A percentile compares a stretch with the other conserved stretches of the same genome.
Evolutionary conservation across 2,797 vertebrate species (phyloP).

Genomic region (Geotrypetes seraphini): DNA sequence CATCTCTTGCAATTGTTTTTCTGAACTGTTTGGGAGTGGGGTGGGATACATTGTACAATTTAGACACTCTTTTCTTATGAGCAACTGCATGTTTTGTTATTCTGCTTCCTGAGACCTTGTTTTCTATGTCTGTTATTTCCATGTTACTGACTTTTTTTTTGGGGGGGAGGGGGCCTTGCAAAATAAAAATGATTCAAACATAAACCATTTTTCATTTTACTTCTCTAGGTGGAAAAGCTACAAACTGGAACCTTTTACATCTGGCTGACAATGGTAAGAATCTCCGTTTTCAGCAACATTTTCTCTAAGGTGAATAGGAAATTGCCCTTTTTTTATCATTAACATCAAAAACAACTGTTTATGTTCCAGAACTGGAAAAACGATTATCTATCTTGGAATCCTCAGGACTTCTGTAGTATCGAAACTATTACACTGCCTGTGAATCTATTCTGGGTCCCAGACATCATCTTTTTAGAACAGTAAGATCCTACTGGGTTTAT

Average conservation of each 20-base stretch:
- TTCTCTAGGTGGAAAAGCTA: constrained; percentile 30
- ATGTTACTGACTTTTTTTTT: too few species aligned
- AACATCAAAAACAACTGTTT: too few species aligned
- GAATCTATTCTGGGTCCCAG: constrained; percentile 20
- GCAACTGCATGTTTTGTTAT: too few species aligned
- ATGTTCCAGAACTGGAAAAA: constrained; percentile 33
- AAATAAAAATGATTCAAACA: too few species aligned
- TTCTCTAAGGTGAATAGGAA: too few species aligned
- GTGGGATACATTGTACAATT: too few species aligned
- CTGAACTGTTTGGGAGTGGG: too few species aligned
- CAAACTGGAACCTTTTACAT: constrained; percentile 35
- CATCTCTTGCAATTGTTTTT: too few species aligned
- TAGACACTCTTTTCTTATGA: too few species aligned
- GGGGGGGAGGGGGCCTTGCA: too few species aligned
- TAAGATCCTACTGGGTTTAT: constrained; percentile 4
- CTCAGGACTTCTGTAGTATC: constrained; percentile 38
- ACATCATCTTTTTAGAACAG: constrained; percentile 26
- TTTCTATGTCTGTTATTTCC: too few species aligned
- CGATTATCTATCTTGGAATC: constrained; percentile 31
- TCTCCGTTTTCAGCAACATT: neutral
- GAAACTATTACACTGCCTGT: constrained; percentile 19
- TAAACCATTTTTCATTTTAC: neutral
- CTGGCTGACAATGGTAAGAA: constrained; percentile 26
- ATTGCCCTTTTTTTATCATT: neutral
- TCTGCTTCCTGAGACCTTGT: too few species aligned